Base-by-base conservation (phyloP, 2,113 vertebrate species). In the Sylvia atricapilla region DNA sequence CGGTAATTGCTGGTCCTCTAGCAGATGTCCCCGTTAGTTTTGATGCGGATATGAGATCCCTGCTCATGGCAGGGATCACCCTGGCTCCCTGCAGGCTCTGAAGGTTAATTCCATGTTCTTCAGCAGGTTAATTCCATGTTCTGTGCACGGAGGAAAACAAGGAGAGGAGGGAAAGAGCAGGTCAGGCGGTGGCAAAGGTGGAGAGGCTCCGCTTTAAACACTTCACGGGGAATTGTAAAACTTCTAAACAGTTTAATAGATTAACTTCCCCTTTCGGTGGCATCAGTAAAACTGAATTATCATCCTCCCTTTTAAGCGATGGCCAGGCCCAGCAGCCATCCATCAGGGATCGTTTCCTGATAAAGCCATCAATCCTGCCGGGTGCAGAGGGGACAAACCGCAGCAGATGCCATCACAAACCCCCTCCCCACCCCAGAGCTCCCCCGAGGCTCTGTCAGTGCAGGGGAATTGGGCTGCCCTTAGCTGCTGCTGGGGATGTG, bases 211-310 rank as follows among this genome's bases (percentile, higher is more conserved):
- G 88, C 85, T 78, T 95, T 93, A 94, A 95, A 96, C 90, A 86
- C 93, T 94, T 94, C 90, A 86, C 22, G 56, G 88, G 90, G 89
- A 94, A 95, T 24, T 93, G 95, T 95, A 96, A 95, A 95, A 91
- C 93, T 97, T 74, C 72, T 52, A 70, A 96, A 95, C 93, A 88
- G 80, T 93, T 93, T 94, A 96, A 94, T 37, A 72, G 94, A 96
- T 96, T 86, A 90, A 93, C 94, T 72, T 93, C 82, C 76, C 93
- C 87, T 95, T 64, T 84, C 87, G 11, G 91, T 83, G 78, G 82
- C 89, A 95, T 97, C 96, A 74, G 93, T 95, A 95, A 96, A 95
- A 94, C 87, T 96, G 95, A 97, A 90, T 96, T 92, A 95, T 95
- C 90, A 74, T 67, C 87, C 75, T 81, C 79, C n/a, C 94, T 93